Base-by-base conservation (phyloP, 37 sponge, comb jelly and placozoan genomes). In the Petrosia ficiformis region DNA sequence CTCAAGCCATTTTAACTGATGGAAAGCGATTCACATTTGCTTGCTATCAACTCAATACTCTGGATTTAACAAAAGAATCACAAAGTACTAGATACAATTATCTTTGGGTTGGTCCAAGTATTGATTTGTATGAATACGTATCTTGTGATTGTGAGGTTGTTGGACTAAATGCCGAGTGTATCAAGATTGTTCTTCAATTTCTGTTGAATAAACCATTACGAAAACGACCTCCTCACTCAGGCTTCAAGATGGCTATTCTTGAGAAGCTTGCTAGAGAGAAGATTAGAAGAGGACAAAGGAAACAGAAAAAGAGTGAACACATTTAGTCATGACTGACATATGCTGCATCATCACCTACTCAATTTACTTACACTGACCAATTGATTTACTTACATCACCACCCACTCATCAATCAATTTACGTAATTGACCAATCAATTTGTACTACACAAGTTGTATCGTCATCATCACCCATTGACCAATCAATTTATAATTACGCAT, bases 21-120 rank as follows among this genome's bases (percentile, higher is more conserved):
- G 94, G 94, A 19, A 59, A 68, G 22, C 42, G 43, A 59, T 85
- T 89, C 78, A 85, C 90, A 14, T 93, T 85, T 74, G 68, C 81
- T n/a, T 80, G 79, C 44, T 89, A 75, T 37, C 94, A 93, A 29
- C 76, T 93, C 38, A 88, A 93, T 72, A 88, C 89, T 0, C 83
- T 93, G 14, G 76, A 88, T 44, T 33, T 93, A 30, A 42, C 70
- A 35, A 72, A 84, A 31, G 39, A 63, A 5, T 26, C 34, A 5
- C 70, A 73, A 8, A 40, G 31, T 22, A 64, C 65, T 59, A 63
- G 63, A 0, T 59, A 36, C 63, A 91, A 91, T 39, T 57, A 85
- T n/a, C 59, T 86, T 30, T 91, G 87, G 87, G 65, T 57, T 14
- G 92, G 92, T 16, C 92, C 92, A 2, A 75, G 74, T 35, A 37